Base-by-base conservation (phyloP, 2,888 invertebrate genomes). In the Agrenia bidenticulata region DNA sequence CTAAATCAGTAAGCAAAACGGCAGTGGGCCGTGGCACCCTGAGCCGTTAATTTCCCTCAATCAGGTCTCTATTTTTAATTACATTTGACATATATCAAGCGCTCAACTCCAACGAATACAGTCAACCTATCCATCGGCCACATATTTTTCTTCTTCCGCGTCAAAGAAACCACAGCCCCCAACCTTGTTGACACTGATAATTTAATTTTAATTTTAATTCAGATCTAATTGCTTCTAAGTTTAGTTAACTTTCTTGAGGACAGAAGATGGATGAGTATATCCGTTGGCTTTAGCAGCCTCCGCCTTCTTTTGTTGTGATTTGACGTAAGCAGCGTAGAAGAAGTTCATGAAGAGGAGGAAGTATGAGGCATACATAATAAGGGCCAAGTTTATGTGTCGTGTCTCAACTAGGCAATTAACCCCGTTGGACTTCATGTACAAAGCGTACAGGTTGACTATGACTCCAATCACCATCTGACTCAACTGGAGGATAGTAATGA, bases 321-420 rank as follows among this genome's bases (percentile, higher is more conserved):
- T 45, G 45, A 45, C 45, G 15, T 95, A 95, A 42, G 92, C 87
- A 79, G 92, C 91, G 83, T 91, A 90, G 85, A 95, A 95, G 87
- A 95, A 96, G 79, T 89, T 86, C 27, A 93, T 93, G 81, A 96
- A 95, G 15, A 95, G 85, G 45, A 94, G 89, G 80, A 94, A 92
- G 80, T 95, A 95, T 68, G 93, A 94, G 80, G 92, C 89, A 82
- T 95, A 95, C 93, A 95, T 95, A 55, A 91, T 87, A 79, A 92
- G 87, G 13, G 92, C 92, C 54, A 93, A 83, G 78, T 89, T 90
- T 74, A 94, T 88, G 82, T 93, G 93, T 76, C 90, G 86, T 69
- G 88, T 85, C 72, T 91, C 89, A 78, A 94, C 89, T 80, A 89
- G 88, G 80, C 94, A 94, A 74, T 90, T 85, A 76, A 85, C 85